Evolutionary conservation across 2,113 vertebrate species (phyloP).

Genomic region (Collichthys lucidus): DNA sequence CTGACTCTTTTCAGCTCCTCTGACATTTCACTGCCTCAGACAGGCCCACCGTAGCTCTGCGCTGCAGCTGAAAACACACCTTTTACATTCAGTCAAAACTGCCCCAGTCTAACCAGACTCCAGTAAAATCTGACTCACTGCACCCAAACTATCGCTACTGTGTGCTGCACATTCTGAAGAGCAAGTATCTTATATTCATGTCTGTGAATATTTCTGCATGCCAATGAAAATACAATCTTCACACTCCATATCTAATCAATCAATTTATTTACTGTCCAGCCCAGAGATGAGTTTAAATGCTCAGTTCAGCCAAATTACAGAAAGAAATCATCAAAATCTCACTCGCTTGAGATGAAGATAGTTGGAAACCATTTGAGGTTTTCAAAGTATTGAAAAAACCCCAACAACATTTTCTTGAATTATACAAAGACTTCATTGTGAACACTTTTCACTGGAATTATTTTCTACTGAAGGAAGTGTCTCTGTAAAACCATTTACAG

Average conservation of each 20-base stretch:
- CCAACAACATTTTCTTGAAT: background rate
- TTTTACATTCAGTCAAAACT: conserved; percentile 61
- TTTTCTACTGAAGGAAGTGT: background rate
- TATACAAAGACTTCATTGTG: background rate
- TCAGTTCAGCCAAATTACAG: background rate
- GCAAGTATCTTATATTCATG: background rate
- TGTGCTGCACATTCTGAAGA: conserved; percentile 2
- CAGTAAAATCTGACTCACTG: conserved; percentile 43
- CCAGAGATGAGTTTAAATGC: background rate
- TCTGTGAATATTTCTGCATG: conserved; percentile 8
- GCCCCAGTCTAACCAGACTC: conserved; percentile 45
- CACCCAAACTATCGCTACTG: background rate
- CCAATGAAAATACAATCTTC: background rate
- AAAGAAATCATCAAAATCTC: background rate
- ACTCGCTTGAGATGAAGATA: background rate
- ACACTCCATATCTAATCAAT: background rate
- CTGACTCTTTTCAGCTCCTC: conserved; percentile 74
- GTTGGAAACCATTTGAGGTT: background rate
- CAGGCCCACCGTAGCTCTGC: conserved; percentile 79
- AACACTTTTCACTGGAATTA: background rate
- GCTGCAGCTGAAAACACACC: conserved; percentile 64
- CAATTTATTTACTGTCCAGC: background rate
- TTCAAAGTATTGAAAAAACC: background rate
- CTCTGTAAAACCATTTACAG: too few relatives aligned
- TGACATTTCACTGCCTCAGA: conserved; percentile 82